Base-by-base conservation (phyloP, 30 jellyfish, hydroid and myxozoan species). In the Morbakka virulenta region DNA sequence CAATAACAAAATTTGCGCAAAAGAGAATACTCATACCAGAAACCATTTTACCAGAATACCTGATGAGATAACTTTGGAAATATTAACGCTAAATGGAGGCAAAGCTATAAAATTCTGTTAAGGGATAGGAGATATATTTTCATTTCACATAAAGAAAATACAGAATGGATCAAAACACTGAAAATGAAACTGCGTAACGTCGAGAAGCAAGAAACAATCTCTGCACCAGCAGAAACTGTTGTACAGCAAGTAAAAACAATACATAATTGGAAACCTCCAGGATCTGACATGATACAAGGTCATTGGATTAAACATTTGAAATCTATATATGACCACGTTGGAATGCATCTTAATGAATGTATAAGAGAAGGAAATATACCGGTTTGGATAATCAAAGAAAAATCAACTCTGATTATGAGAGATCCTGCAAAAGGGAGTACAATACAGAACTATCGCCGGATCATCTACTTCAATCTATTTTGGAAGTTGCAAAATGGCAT, bases 181-280 rank as follows among this genome's bases (percentile, higher is more conserved):
- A 33, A 69, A 51, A 26, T 2, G 22, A 28, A 69, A 67, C 14
- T 69, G 47, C 24, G 69, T 20, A 50, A 69, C 23, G 82, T 33
- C 20, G 82, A 69, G 74, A 69, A 69, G 75, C 82, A 69, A 20
- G 82, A 36, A 36, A 67, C 34, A 3, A 36, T 35, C 36, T 69
- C 69, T 47, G 49, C 28, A 1, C 2, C 74, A 35, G 49, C 82
- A 34, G 82, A 69, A 69, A 69, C 33, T 67, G 72, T 67, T 41
- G 82, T 26, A 33, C 72, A 2, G 36, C 72, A 69, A 41, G 74
- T 69, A 36, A 67, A 47, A 69, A 27, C 82, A 69, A n/a, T 69
- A 47, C 82, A 67, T 69, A 69, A 69, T 69, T 69, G 69, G 82
- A 69, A 69, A 41, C 49, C 69, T 62, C 78, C 67, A 27, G 4